phyloP scores from a whole-genome alignment of 2,888 invertebrate species.

The Drosophila cracens region DNA sequence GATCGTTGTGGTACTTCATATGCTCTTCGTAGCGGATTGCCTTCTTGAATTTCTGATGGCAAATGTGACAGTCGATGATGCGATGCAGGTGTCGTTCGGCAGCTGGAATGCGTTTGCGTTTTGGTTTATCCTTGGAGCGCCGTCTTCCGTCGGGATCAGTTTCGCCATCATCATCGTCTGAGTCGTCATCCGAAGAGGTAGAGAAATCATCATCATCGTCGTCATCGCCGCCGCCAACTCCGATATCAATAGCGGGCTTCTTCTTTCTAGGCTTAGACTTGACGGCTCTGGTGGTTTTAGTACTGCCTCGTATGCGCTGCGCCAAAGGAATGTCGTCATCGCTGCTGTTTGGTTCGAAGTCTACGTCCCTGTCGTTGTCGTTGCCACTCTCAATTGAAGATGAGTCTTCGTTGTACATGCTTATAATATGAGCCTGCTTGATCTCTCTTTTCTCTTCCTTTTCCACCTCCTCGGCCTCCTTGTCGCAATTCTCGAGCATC shows the following conservation, averaged over 20 bases:
- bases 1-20: constrained; percentile 83
- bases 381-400: constrained; percentile 71
- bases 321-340: constrained; percentile 82
- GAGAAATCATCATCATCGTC: constrained; percentile 50
- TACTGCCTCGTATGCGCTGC: constrained; percentile 60
- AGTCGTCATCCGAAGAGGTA: constrained; percentile 45
- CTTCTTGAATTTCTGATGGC: constrained; percentile 82
- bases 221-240: constrained; percentile 45
- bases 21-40: constrained; percentile 80
- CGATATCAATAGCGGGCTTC: constrained; percentile 17
- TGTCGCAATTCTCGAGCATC: constrained; percentile 81
- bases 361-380: constrained; percentile 75
- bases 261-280: constrained; percentile 50
- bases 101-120: constrained; percentile 72
- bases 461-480: constrained; percentile 77
- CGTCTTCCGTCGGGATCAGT: constrained; percentile 34
- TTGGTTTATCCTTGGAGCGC: constrained; percentile 57
- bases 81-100: constrained; percentile 76
- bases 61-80: constrained; percentile 82
- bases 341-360: constrained; percentile 72
- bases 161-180: constrained; percentile 39
- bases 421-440: constrained; percentile 22
- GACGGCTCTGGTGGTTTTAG: constrained; percentile 26
- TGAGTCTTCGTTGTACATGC: constrained; percentile 61
- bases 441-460: constrained; percentile 45